Percentiles rank a stretch among this genome's conserved stretches.
Conservation (phyloP, 2,113 vertebrate species). For the Petromus typicus region DNA sequence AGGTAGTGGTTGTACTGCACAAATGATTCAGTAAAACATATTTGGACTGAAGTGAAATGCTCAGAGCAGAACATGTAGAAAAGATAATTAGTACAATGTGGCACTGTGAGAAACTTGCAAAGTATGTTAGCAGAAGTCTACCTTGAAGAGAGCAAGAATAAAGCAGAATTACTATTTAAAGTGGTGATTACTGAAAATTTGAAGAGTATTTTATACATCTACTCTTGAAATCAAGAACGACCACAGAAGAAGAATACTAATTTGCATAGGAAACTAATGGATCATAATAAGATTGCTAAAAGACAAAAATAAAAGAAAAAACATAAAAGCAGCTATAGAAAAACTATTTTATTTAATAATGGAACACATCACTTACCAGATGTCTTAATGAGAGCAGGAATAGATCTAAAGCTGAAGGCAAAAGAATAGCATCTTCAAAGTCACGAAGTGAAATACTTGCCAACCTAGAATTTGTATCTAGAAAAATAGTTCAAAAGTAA, state of each 20-base stretch:
- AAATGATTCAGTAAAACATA: neutral
- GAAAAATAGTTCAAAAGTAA: neutral
- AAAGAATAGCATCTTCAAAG: neutral
- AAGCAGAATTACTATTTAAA: neutral
- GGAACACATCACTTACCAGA: neutral
- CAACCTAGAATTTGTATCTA: neutral
- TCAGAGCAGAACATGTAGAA: neutral
- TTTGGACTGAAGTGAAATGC: neutral
- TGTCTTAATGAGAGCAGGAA: neutral
- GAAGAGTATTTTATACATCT: neutral
- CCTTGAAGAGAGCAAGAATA: neutral
- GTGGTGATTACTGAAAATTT: neutral
- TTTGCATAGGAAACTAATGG: neutral
- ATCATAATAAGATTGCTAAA: neutral
- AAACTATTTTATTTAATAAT: no score
- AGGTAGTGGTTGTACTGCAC: neutral
- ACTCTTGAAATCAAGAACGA: neutral
- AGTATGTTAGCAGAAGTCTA: neutral
- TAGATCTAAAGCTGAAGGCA: neutral
- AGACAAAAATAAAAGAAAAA: neutral
- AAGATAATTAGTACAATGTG: neutral
- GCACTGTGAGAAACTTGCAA: neutral
- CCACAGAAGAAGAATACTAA: neutral
- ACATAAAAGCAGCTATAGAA: neutral
- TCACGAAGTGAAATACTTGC: neutral